Percentiles rank a stretch among this genome's conserved stretches.
Evolutionary conservation across 2,888 invertebrate genomes (phyloP).

Genomic region (Operophtera brumata): DNA sequence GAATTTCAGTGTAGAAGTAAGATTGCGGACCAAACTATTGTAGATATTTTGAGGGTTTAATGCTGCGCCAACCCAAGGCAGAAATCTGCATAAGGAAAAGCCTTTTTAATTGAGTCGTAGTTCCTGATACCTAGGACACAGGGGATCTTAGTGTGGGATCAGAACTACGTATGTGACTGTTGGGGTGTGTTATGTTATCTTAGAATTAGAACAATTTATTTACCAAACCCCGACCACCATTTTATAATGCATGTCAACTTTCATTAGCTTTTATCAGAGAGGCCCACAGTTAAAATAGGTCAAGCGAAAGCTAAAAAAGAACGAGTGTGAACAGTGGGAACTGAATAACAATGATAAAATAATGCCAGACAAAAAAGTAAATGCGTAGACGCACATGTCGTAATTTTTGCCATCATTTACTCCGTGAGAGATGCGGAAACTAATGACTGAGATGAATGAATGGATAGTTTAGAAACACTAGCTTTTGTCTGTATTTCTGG

Average conservation of each 20-base stretch:
- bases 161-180: no score
- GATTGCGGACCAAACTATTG: no score
- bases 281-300: conserved; percentile 27
- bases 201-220: no score
- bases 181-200: no score
- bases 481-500: no score
- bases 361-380: conserved; percentile 39
- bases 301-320: conserved; percentile 41
- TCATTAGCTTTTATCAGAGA: conserved; percentile 7
- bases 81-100: no score
- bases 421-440: conserved; percentile 50
- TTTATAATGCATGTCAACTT: not conserved
- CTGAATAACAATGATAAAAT: conserved; percentile 45
- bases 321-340: conserved; percentile 47
- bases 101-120: no score
- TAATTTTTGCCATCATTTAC: conserved; percentile 52
- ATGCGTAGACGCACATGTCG: conserved; percentile 39
- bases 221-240: no score
- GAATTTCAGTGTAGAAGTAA: not conserved
- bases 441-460: conserved; percentile 29
- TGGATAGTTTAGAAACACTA: conserved; percentile 24
- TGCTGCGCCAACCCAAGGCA: no score
- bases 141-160: no score
- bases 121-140: no score
- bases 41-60: no score